Conservation (phyloP, 2,113 vertebrate species). For the Seriola rivoliana region DNA sequence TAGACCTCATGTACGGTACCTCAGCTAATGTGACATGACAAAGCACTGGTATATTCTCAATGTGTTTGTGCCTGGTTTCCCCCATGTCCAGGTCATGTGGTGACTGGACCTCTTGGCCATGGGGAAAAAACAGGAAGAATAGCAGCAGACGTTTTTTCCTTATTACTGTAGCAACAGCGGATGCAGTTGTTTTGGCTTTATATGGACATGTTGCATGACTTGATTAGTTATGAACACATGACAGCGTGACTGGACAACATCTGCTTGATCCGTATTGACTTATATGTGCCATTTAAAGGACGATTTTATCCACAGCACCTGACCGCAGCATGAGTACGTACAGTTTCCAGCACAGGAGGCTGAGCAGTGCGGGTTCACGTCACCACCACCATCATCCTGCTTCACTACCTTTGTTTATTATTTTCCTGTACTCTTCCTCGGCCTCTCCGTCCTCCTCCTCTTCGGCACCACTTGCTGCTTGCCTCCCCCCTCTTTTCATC, state of each 20-base stretch:
- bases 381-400: constrained; percentile 8
- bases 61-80: constrained; percentile 4
- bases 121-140: constrained; percentile 58
- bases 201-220: constrained; percentile 41
- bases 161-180: constrained; percentile 41
- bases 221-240: constrained; percentile 39
- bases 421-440: neutral
- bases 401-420: neutral
- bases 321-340: neutral
- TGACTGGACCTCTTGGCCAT: constrained; percentile 12
- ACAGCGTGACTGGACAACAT: constrained; percentile 41
- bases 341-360: constrained; percentile 9
- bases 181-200: constrained; percentile 49
- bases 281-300: neutral
- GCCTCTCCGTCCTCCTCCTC: neutral
- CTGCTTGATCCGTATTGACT: neutral
- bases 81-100: constrained; percentile 30
- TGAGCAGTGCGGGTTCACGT: neutral
- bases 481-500: too few relatives aligned
- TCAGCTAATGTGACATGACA: neutral
- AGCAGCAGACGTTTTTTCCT: constrained; percentile 47
- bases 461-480: neutral
- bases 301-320: constrained; percentile 5
- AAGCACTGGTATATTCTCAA: neutral
- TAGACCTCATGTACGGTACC: neutral